phyloP scores from a whole-genome alignment of 2,888 invertebrate species.

The Pachydiplax longipennis region DNA sequence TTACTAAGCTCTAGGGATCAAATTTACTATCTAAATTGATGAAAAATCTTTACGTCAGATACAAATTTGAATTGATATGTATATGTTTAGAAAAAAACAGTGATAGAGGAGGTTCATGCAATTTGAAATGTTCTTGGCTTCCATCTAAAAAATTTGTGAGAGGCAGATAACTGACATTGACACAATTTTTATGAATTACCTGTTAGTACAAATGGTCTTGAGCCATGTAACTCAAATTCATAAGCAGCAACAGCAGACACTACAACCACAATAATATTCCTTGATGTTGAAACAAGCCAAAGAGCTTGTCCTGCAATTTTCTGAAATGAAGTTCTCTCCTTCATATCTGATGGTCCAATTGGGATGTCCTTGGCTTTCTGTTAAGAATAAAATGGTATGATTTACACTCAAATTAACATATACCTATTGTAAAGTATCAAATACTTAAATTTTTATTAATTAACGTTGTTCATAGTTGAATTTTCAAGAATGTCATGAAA shows the following conservation, averaged over 20 bases:
- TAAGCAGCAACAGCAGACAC: slow-evolving; percentile 72
- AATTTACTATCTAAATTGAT: too few species aligned
- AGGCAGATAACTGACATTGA: too few species aligned
- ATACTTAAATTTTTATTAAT: too few species aligned
- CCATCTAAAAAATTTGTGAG: too few species aligned
- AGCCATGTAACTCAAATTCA: slow-evolving; percentile 67
- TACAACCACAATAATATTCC: slow-evolving; percentile 80
- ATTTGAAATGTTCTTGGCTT: too few species aligned
- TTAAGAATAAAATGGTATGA: slow-evolving; percentile 51
- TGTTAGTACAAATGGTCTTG: slow-evolving; percentile 70
- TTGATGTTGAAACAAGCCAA: slow-evolving; percentile 76
- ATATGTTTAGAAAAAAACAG: too few species aligned
- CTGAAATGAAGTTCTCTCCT: slow-evolving; percentile 61
- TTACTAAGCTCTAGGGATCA: too few species aligned
- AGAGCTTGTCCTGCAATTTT: slow-evolving; percentile 65
- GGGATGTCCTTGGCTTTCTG: slow-evolving; percentile 77
- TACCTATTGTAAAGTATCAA: not conserved
- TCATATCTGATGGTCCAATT: slow-evolving; percentile 60
- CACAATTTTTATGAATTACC: slow-evolving; percentile 58
- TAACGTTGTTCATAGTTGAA: not conserved
- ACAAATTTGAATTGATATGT: too few species aligned
- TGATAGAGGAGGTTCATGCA: too few species aligned
- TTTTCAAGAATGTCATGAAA: not conserved
- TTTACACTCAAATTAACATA: not conserved
- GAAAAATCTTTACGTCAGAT: too few species aligned